Percentiles rank a stretch among this genome's conserved stretches.
These are phyloP conservation scores for Pseudochromis fuscus DNA, from an alignment of 2,797 vertebrate genomes.

Conservation along the genomic window DNA sequence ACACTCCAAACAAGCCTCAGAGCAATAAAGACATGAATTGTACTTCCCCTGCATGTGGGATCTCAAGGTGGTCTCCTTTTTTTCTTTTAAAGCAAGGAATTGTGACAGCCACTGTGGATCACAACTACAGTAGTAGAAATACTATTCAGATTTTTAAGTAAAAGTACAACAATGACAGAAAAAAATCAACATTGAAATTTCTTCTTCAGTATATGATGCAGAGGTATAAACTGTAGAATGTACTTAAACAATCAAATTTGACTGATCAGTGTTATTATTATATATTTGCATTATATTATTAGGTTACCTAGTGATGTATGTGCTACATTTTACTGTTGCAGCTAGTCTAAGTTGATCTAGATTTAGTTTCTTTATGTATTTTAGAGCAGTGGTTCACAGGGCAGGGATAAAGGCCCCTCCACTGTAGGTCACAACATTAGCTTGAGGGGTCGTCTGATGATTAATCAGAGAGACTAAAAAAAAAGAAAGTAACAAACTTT, in stretches of 20 bases:
- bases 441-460: not conserved
- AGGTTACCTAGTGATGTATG: not conserved
- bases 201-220: not conserved
- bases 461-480: not conserved
- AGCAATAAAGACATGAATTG: constrained; percentile 56
- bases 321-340: not conserved
- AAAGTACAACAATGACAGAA: not conserved
- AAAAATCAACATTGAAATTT: not conserved
- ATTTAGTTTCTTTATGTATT: not conserved
- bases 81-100: constrained; percentile 13
- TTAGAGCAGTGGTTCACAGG: not conserved
- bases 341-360: not conserved
- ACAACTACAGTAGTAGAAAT: not conserved
- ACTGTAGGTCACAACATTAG: not conserved
- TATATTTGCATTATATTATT: not conserved
- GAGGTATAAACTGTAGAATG: not conserved
- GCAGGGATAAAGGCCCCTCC: not conserved
- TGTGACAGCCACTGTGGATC: constrained; percentile 24
- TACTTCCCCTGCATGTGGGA: constrained; percentile 45
- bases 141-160: not conserved
- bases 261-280: not conserved
- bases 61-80: constrained; percentile 54
- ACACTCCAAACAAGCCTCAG: constrained; percentile 70
- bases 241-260: not conserved
- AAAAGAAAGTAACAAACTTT: not conserved